phyloP scores from a whole-genome alignment of 2,888 invertebrate species.

The Ctena decussata region DNA sequence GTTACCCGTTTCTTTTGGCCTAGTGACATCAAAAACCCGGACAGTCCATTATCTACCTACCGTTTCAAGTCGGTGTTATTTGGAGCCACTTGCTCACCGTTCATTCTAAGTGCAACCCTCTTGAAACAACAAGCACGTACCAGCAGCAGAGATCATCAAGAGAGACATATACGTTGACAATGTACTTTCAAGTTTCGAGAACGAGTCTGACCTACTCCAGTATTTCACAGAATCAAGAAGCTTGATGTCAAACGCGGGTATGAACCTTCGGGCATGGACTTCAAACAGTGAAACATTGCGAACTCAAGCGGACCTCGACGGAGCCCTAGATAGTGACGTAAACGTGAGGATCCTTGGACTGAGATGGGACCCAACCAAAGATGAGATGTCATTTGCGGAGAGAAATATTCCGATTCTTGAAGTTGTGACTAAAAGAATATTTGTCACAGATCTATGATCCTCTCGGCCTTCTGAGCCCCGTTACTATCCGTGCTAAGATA shows the following conservation, averaged over 20 bases:
- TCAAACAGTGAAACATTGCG: background rate
- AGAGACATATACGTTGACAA: conserved; percentile 55
- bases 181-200: conserved; percentile 35
- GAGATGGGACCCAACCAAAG: conserved; percentile 42
- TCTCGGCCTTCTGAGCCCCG: too few species aligned
- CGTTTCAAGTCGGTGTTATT: conserved; percentile 23
- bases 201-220: background rate
- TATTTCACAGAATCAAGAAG: conserved; percentile 25
- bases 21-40: conserved; percentile 26
- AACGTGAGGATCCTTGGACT: conserved; percentile 36
- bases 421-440: too few species aligned
- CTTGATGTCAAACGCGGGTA: conserved; percentile 19
- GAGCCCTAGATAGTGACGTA: conserved; percentile 9
- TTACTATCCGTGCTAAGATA: too few species aligned
- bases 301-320: conserved; percentile 15
- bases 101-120: conserved; percentile 45
- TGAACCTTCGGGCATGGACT: background rate
- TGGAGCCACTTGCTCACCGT: conserved; percentile 32
- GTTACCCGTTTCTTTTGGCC: conserved; percentile 58
- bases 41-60: conserved; percentile 41
- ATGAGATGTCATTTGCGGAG: conserved; percentile 16
- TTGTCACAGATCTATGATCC: too few species aligned
- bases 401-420: background rate
- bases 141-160: background rate
- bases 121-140: background rate